Evolutionary conservation across 2,797 vertebrate genomes (phyloP).

Genomic region (Potorous gilbertii): DNA sequence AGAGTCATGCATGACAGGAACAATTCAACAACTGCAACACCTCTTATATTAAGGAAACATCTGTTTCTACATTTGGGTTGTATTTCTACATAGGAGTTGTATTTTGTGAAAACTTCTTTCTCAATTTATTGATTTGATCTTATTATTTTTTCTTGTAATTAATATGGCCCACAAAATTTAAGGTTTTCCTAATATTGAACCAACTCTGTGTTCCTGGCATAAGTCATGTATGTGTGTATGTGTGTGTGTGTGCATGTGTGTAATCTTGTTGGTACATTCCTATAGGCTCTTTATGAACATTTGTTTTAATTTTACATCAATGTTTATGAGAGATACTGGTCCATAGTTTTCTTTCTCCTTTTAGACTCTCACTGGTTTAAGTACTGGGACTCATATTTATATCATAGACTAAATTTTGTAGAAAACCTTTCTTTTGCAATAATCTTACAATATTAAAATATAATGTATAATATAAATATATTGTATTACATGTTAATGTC

Average conservation of each 20-base stretch:
- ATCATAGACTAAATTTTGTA: not conserved
- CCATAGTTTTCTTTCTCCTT: not conserved
- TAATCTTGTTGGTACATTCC: not conserved
- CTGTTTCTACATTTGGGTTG: not conserved
- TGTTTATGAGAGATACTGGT: not conserved
- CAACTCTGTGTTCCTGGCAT: not conserved
- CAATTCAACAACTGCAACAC: not conserved
- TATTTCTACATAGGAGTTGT: not conserved
- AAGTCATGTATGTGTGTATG: too few species aligned
- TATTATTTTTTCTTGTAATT: not conserved
- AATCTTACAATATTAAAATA: not conserved
- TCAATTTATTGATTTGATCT: not conserved
- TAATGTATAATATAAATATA: not conserved
- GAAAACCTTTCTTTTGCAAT: not conserved
- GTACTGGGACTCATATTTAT: not conserved
- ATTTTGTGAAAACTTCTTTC: not conserved
- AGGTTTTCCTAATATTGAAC: not conserved
- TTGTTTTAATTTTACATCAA: not conserved
- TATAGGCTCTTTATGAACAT: not conserved
- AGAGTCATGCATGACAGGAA: not conserved
- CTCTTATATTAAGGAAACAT: not conserved
- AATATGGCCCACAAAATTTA: not conserved
- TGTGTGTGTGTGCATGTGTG: too few species aligned
- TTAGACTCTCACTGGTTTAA: not conserved
- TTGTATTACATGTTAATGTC: not conserved